Evolutionary conservation across 2,888 invertebrate species (phyloP).

Genomic region (Drosophila yooni): DNA sequence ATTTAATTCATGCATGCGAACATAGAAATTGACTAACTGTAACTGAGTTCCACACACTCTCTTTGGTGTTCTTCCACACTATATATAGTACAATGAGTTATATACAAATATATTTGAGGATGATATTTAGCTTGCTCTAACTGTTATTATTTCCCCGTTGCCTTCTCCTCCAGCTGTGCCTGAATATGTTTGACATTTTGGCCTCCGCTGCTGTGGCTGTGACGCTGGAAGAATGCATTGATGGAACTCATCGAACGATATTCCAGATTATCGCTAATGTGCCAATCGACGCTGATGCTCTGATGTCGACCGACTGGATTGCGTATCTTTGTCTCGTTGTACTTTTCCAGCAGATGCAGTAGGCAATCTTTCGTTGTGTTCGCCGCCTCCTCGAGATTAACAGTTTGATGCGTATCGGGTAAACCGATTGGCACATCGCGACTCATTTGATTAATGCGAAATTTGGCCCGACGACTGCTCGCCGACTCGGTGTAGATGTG

Average conservation of each 20-base stretch:
- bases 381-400: slow-evolving; percentile 86
- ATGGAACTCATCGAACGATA: slow-evolving; percentile 92
- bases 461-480: slow-evolving; percentile 87
- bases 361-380: slow-evolving; percentile 91
- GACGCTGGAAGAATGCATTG: slow-evolving; percentile 91
- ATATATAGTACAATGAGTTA: slow-evolving; percentile 40
- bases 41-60: slow-evolving; percentile 22
- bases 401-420: slow-evolving; percentile 87
- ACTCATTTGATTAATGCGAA: slow-evolving; percentile 89
- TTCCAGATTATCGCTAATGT: slow-evolving; percentile 89
- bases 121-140: background rate
- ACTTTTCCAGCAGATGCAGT: slow-evolving; percentile 90
- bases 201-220: slow-evolving; percentile 84
- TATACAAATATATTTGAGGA: slow-evolving; percentile 28
- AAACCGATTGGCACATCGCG: slow-evolving; percentile 90
- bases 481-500: slow-evolving; percentile 73
- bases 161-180: slow-evolving; percentile 83
- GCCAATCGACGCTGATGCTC: slow-evolving; percentile 91
- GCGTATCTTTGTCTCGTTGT: slow-evolving; percentile 87
- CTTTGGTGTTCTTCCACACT: background rate
- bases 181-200: slow-evolving; percentile 82
- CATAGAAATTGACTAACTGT: slow-evolving; percentile 52
- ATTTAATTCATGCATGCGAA: slow-evolving; percentile 49
- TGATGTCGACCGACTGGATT: slow-evolving; percentile 87
- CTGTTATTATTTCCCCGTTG: slow-evolving; percentile 65